A percentile compares a stretch with the other conserved stretches of the same genome.
Conservation (phyloP, 2,113 vertebrate genomes). For the Aix galericulata region DNA sequence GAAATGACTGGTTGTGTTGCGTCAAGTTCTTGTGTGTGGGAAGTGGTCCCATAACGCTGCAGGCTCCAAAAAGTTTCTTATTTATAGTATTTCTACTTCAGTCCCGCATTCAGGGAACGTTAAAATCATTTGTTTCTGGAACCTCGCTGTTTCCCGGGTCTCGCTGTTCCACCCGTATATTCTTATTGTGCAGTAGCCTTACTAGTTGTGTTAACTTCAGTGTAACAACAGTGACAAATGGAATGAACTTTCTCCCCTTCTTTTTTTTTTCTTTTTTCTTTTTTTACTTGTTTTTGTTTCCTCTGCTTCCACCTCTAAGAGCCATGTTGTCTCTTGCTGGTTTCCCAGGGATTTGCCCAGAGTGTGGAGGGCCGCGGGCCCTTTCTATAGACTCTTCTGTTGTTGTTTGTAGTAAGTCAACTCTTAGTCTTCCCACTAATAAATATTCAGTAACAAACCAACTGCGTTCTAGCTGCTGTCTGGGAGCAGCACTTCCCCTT, state of each 20-base stretch:
- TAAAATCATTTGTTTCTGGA: conserved; percentile 41
- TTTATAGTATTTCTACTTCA: conserved; percentile 59
- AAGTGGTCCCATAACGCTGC: conserved; percentile 40
- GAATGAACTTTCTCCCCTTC: neutral
- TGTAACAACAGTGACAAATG: conserved; percentile 61
- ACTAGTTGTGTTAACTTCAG: conserved; percentile 57
- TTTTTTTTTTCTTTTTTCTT: neutral
- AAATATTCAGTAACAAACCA: conserved; percentile 80
- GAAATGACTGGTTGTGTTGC: conserved; percentile 47
- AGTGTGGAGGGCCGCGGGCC: conserved; percentile 3
- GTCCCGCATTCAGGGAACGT: conserved; percentile 18
- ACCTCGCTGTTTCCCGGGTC: conserved; percentile 26
- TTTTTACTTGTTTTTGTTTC: neutral
- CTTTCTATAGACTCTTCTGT: conserved; percentile 55
- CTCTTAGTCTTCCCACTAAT: conserved; percentile 73
- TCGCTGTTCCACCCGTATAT: conserved; percentile 53
- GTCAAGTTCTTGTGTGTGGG: conserved; percentile 41
- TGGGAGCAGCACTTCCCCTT: conserved; percentile 42
- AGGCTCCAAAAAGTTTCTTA: conserved; percentile 49
- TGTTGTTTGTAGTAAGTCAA: conserved; percentile 73
- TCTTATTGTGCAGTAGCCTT: conserved; percentile 68
- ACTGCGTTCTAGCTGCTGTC: conserved; percentile 62
- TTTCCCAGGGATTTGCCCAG: conserved; percentile 51
- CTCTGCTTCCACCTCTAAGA: conserved; percentile 50
- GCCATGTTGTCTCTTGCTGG: conserved; percentile 67